Evolutionary conservation across 2,113 vertebrate genomes (phyloP).

Genomic region (Agapornis roseicollis): DNA sequence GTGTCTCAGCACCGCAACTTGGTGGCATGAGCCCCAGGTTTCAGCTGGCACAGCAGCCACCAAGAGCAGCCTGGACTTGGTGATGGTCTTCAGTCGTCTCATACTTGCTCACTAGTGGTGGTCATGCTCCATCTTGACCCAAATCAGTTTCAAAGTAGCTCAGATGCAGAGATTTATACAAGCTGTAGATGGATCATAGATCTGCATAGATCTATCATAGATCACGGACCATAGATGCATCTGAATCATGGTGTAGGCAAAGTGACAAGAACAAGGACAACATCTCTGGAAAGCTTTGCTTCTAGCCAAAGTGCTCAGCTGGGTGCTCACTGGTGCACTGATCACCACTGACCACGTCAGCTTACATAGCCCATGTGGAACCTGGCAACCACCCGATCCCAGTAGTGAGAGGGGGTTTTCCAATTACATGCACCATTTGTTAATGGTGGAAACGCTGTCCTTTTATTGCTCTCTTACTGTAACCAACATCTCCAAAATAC

Average conservation of each 20-base stretch:
- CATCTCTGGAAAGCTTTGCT: rapidly evolving
- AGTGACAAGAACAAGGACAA: background rate
- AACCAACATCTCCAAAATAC: background rate
- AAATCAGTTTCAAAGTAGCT: background rate
- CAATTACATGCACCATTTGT: background rate
- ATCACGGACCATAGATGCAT: background rate
- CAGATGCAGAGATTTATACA: background rate
- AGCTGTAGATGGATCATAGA: background rate
- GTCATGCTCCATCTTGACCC: background rate
- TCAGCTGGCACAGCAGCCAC: background rate
- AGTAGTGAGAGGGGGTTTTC: background rate
- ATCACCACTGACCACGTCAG: rapidly evolving
- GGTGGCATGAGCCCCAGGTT: background rate
- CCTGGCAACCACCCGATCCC: background rate
- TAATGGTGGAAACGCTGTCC: background rate
- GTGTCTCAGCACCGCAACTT: background rate
- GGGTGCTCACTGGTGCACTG: rapidly evolving
- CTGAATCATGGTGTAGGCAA: background rate
- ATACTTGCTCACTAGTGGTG: rapidly evolving
- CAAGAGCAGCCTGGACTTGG: background rate
- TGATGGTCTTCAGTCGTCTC: background rate
- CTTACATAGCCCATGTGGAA: rapidly evolving
- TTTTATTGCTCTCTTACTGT: background rate
- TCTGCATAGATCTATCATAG: too few species aligned
- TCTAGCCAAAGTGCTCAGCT: rapidly evolving